Percentiles rank a stretch among this genome's conserved stretches.
Evolutionary conservation across 23 tunicate species (phyloP).

Genomic region (Halocynthia roretzi): DNA sequence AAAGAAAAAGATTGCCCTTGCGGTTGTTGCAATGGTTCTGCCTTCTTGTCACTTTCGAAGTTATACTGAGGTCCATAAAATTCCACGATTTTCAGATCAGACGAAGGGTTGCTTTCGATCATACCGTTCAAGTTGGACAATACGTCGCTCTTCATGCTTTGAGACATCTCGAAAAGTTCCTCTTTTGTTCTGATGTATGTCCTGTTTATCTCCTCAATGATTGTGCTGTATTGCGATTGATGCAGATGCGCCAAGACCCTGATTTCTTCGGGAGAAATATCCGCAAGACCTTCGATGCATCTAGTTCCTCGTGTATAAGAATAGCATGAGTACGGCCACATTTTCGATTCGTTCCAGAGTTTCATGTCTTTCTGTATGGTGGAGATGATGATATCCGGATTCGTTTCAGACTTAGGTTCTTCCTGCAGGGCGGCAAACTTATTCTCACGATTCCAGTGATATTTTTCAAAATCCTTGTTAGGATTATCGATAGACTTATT

Average conservation of each 20-base stretch:
- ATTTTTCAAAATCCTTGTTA: background rate
- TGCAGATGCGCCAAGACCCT: constrained; percentile 54
- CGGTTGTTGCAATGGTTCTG: background rate
- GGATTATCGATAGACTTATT: background rate
- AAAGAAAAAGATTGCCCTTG: background rate
- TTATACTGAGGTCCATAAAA: constrained; percentile 51
- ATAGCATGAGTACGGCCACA: constrained; percentile 84
- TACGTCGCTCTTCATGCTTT: constrained; percentile 13
- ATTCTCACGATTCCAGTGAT: constrained; percentile 14
- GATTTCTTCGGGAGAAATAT: constrained; percentile 81
- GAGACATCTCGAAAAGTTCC: constrained; percentile 48
- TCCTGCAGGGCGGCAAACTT: background rate
- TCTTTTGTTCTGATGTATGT: constrained; percentile 50
- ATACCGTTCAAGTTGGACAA: constrained; percentile 19
- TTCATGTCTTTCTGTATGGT: constrained; percentile 52
- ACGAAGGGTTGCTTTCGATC: constrained; percentile 46
- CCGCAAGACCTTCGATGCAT: constrained; percentile 76
- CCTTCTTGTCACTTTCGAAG: background rate
- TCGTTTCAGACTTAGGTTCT: constrained; percentile 3
- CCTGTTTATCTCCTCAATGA: constrained; percentile 34
- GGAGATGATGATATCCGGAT: constrained; percentile 30
- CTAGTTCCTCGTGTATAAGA: constrained; percentile 23
- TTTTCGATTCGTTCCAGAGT: constrained; percentile 35
- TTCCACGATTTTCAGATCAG: constrained; percentile 23
- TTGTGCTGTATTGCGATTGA: constrained; percentile 17